phyloP scores from a whole-genome alignment of 1,140 invertebrate species.

The Reticulitermes speratus region DNA sequence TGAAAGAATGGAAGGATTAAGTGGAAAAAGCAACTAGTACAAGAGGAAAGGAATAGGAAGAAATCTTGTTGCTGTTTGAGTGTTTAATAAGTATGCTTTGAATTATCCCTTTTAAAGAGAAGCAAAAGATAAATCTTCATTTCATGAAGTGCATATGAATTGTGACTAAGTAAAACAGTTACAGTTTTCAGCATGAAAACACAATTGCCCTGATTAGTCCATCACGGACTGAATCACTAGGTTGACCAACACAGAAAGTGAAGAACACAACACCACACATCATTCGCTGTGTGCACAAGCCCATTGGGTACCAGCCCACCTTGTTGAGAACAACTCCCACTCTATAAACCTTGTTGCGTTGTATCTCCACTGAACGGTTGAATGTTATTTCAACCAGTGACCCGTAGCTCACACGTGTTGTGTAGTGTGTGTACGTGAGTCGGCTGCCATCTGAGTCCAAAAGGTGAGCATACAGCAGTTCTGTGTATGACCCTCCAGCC shows the following conservation, averaged over 20 bases:
- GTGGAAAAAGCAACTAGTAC: too few relatives aligned
- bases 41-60: too few relatives aligned
- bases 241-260: conserved; percentile 67
- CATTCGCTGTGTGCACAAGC: conserved; percentile 60
- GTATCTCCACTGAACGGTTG: conserved; percentile 71
- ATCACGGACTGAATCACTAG: conserved; percentile 64
- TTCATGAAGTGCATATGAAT: too few relatives aligned
- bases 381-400: conserved; percentile 74
- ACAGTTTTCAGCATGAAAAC: conserved; percentile 46
- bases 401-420: conserved; percentile 64
- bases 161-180: neutral
- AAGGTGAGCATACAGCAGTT: conserved; percentile 76
- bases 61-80: too few relatives aligned
- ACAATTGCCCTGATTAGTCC: conserved; percentile 74
- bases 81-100: too few relatives aligned
- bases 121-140: too few relatives aligned
- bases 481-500: conserved; percentile 57
- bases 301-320: conserved; percentile 73
- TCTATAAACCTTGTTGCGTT: conserved; percentile 74
- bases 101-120: too few relatives aligned
- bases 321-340: conserved; percentile 79
- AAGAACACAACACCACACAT: conserved; percentile 67
- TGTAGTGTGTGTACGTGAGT: conserved; percentile 77
- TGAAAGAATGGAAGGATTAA: too few relatives aligned
- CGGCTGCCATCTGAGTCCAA: conserved; percentile 71